Evolutionary conservation across 2,888 invertebrate genomes (phyloP).

Genomic region (Arrhopalites spinosus): DNA sequence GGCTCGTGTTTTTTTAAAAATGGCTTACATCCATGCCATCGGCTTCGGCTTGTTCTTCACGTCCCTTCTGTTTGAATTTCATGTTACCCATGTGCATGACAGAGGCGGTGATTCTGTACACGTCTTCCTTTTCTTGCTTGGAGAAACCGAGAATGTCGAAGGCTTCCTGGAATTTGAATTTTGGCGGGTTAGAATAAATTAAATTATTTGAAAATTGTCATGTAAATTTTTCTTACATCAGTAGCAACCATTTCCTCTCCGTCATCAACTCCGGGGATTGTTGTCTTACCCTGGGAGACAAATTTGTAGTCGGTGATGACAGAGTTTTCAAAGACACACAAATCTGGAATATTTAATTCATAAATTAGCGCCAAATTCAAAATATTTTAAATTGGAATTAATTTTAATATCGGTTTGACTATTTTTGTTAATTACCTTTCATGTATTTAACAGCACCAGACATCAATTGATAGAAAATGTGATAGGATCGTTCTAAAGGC

Average conservation of each 20-base stretch:
- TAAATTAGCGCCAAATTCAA: too few relatives aligned
- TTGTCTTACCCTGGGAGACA: too few relatives aligned
- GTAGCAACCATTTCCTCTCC: constrained; percentile 59
- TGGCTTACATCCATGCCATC: constrained; percentile 81
- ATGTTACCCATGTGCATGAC: too few relatives aligned
- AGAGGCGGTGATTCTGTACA: too few relatives aligned
- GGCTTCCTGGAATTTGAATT: constrained; percentile 76
- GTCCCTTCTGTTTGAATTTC: too few relatives aligned
- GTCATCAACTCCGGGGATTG: too few relatives aligned
- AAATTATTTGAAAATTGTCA: too few relatives aligned
- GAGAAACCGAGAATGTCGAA: constrained; percentile 99
- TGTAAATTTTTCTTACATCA: constrained; percentile 58
- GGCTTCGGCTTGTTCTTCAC: too few relatives aligned
- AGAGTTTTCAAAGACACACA: constrained; percentile 60
- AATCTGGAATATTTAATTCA: constrained; percentile 58
- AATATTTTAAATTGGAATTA: too few relatives aligned
- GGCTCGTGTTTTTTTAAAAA: too few relatives aligned
- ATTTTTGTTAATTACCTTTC: too few relatives aligned
- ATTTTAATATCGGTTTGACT: too few relatives aligned
- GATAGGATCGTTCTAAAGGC: constrained; percentile 99
- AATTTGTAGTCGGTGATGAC: constrained; percentile 64
- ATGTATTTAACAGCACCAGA: constrained; percentile 84
- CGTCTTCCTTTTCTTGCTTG: constrained; percentile 90
- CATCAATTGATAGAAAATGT: constrained; percentile 99
- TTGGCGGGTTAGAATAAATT: background rate